Percentiles rank a stretch among this genome's conserved stretches.
Evolutionary conservation across 1,140 invertebrate species (phyloP).

Genomic region (Hylaeus anthracinus): DNA sequence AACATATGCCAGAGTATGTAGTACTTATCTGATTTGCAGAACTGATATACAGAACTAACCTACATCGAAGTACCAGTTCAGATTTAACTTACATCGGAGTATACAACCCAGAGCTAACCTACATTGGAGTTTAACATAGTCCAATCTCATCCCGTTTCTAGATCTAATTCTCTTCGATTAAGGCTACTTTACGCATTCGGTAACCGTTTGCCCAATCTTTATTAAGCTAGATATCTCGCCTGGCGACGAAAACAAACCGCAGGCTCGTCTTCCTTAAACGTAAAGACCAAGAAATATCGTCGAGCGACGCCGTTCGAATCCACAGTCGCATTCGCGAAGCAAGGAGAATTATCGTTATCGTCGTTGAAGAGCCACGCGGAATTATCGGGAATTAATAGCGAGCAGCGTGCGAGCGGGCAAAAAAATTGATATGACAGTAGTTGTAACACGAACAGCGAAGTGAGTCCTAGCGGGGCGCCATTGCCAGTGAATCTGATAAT

Average conservation of each 20-base stretch:
- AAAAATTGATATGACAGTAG: slow-evolving; percentile 37
- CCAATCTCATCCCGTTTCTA: no score
- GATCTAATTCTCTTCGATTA: no score
- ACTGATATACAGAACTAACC: no score
- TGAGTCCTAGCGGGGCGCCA: slow-evolving; percentile 63
- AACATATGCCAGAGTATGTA: no score
- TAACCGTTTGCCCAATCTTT: not conserved
- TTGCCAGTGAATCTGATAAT: slow-evolving; percentile 67
- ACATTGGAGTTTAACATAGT: no score
- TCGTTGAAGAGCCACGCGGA: slow-evolving; percentile 2
- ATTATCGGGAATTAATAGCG: slow-evolving; percentile 41
- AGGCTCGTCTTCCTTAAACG: not conserved
- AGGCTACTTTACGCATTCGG: no score
- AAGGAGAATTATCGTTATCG: slow-evolving; percentile 15
- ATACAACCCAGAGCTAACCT: no score
- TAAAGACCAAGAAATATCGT: not conserved
- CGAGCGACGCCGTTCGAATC: not conserved
- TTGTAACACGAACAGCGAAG: slow-evolving; percentile 50
- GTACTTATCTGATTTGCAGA: no score
- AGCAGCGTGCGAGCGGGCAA: not conserved
- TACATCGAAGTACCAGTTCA: no score
- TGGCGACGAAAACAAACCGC: not conserved
- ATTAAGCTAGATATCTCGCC: not conserved
- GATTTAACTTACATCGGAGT: no score
- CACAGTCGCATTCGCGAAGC: not conserved